Evolutionary conservation across 35 echinoderm and acorn worm species (phyloP).

Genomic region (Amphiura filiformis): DNA sequence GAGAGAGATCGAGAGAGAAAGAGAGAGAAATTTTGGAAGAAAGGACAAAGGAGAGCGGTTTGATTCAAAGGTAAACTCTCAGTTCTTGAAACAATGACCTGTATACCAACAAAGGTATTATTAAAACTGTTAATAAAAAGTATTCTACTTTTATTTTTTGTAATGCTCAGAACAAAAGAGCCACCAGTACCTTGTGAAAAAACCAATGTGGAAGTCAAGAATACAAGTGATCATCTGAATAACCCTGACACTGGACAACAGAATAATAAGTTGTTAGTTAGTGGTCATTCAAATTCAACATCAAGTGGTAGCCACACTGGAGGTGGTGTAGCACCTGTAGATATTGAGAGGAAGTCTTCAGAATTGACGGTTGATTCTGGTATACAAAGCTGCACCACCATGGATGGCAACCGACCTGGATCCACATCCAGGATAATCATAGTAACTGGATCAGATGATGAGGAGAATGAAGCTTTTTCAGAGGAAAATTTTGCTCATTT

Average conservation of each 20-base stretch:
- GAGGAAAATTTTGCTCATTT: constrained; percentile 37
- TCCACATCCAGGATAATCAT: constrained; percentile 42
- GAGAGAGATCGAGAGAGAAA: too few relatives aligned
- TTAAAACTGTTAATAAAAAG: too few relatives aligned
- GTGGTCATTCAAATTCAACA: background rate
- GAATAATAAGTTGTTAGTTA: background rate
- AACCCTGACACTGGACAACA: background rate
- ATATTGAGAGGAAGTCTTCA: background rate
- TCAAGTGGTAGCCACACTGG: background rate
- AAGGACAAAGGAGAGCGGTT: too few relatives aligned
- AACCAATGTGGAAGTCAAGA: background rate
- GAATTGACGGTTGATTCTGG: constrained; percentile 8
- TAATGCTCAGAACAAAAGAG: background rate
- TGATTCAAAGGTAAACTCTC: too few relatives aligned
- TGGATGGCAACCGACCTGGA: background rate
- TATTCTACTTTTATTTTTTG: too few relatives aligned
- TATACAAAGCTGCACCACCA: background rate
- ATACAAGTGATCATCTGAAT: background rate
- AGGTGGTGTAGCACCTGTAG: background rate
- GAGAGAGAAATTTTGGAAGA: too few relatives aligned
- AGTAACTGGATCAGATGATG: constrained; percentile 29
- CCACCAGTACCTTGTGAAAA: background rate
- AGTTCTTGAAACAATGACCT: too few relatives aligned
- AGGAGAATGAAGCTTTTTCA: constrained; percentile 38
- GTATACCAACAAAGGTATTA: too few relatives aligned